Evolutionary conservation across 1,140 invertebrate genomes (phyloP), one percentile per base, ranked within the genome.

Genomic region (Calycopis cecrops): DNA sequence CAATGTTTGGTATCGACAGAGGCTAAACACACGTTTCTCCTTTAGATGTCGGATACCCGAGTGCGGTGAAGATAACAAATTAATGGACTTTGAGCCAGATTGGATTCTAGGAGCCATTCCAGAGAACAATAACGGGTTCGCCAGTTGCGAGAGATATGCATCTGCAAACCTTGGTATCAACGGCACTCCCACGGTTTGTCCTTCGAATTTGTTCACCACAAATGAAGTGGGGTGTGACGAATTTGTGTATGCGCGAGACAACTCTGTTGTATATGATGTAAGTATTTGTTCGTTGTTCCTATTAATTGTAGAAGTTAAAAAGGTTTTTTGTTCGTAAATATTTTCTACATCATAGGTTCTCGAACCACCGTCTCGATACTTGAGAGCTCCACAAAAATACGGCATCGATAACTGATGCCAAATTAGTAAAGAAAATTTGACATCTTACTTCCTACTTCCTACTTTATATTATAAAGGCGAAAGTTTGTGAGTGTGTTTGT

Each of bases 251-350:
- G 73, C 66, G 12, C 66, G 67, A 37, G 65, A 70, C 7, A 71
- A 83, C 37, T 73, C 79, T 16, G 72, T 77, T 4, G 79, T 85
- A 0, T 79, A 78, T 54, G 82, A 85, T 56, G 82, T 85, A 54
- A 69, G 67, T 68, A 33, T 10, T 16, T 11, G 9, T 18, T 49
- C 33, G 16, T 38, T 44, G 34, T 28, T 35, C 48, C 2, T 52
- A 28, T n/a, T n/a, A n/a, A n/a, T n/a, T n/a, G n/a, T n/a, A n/a
- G n/a, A n/a, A n/a, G n/a, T n/a, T n/a, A n/a, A n/a, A n/a, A n/a
- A n/a, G n/a, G n/a, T n/a, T n/a, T n/a, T n/a, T n/a, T n/a, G n/a
- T n/a, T n/a, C n/a, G n/a, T n/a, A n/a, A n/a, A n/a, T n/a, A n/a
- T n/a, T n/a, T n/a, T n/a, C n/a, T n/a, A n/a, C n/a, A n/a, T n/a